Percentiles rank a stretch among this genome's conserved stretches.
These are phyloP conservation scores for Lemur catta DNA, from an alignment of 2,797 vertebrate species.

Conservation along the genomic window DNA sequence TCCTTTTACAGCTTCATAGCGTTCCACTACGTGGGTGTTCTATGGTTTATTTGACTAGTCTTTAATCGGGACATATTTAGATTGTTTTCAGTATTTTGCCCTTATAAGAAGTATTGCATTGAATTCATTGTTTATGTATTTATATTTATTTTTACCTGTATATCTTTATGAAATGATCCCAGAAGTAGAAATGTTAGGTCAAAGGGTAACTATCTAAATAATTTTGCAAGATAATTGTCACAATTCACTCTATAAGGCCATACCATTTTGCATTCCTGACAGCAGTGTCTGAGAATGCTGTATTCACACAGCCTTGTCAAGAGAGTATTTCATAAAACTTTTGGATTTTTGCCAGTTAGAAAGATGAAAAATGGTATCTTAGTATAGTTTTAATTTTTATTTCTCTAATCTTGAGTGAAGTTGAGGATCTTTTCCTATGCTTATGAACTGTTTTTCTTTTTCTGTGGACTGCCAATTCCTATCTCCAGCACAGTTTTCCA, in stretches of 20 bases:
- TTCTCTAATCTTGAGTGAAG: neutral
- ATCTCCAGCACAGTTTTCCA: neutral
- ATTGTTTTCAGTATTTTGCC: neutral
- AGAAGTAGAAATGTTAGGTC: neutral
- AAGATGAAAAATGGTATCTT: neutral
- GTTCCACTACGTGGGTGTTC: too few relatives aligned
- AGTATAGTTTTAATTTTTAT: neutral
- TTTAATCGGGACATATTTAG: neutral
- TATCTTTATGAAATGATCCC: neutral
- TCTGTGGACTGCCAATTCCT: neutral
- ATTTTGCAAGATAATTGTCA: neutral
- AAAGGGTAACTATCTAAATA: neutral
- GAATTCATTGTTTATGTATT: neutral
- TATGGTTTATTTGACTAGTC: neutral
- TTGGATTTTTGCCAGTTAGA: neutral
- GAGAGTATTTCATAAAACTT: neutral
- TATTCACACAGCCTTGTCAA: neutral
- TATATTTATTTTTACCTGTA: neutral
- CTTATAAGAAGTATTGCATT: neutral
- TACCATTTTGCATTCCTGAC: neutral
- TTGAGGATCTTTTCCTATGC: neutral
- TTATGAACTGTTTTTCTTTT: neutral
- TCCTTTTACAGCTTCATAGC: neutral
- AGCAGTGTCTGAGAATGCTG: neutral
- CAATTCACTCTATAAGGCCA: neutral